Evolutionary conservation across 2,113 vertebrate genomes (phyloP).

Genomic region (Psittacara wagleri): DNA sequence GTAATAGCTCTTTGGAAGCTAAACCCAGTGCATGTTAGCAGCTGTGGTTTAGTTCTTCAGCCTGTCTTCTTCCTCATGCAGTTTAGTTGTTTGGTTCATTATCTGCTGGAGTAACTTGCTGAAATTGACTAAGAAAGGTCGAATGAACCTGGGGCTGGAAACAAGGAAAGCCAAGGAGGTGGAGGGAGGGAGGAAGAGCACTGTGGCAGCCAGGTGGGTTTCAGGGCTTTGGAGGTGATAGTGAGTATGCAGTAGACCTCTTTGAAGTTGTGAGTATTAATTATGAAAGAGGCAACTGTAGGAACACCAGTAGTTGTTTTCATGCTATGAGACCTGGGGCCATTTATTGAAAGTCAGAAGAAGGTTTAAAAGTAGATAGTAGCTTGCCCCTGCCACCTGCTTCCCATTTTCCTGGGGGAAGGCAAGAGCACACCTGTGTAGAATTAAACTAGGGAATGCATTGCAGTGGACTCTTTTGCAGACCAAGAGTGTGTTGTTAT

Average conservation of each 20-base stretch:
- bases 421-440: neutral
- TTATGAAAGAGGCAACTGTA: neutral
- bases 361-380: neutral
- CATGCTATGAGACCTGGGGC: neutral
- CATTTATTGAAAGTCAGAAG: neutral
- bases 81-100: neutral
- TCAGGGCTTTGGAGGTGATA: neutral
- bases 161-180: neutral
- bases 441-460: neutral
- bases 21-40: neutral
- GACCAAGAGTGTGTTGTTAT: neutral
- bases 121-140: neutral
- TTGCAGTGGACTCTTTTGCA: neutral
- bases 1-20: neutral
- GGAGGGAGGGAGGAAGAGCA: neutral
- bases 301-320: neutral
- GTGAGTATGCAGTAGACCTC: neutral
- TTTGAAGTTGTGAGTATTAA: neutral
- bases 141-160: neutral
- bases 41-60: neutral
- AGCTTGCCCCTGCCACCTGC: neutral
- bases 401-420: neutral
- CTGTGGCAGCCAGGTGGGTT: neutral
- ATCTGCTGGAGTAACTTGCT: neutral
- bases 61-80: neutral